Evolutionary conservation across 2,888 invertebrate species (phyloP).

Genomic region (Eupsilia transversa): DNA sequence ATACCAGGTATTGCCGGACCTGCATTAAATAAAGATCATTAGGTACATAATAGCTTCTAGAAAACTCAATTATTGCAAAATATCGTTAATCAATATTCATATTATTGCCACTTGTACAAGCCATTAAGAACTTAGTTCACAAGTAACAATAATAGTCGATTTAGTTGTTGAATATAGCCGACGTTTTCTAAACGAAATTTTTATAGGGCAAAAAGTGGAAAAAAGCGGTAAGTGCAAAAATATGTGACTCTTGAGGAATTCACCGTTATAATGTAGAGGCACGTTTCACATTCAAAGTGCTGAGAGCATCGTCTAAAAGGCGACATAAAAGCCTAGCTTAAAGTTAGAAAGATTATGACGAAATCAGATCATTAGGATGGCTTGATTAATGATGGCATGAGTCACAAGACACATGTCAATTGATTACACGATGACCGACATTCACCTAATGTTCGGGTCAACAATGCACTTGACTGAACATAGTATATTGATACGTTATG

Average conservation of each 20-base stretch:
- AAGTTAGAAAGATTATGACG: slow-evolving; percentile 29
- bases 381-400: slow-evolving; percentile 79
- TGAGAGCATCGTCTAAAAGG: not conserved
- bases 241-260: slow-evolving; percentile 8
- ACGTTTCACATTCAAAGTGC: slow-evolving; percentile 14
- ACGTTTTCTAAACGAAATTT: not conserved
- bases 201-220: slow-evolving; percentile 11
- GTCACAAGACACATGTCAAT: slow-evolving; percentile 84
- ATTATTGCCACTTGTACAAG: slow-evolving; percentile 18
- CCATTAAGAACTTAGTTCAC: slow-evolving; percentile 2
- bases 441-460: slow-evolving; percentile 65
- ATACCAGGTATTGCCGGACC: slow-evolving; percentile 21
- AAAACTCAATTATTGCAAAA: slow-evolving; percentile 28
- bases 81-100: slow-evolving; percentile 19
- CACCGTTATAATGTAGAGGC: slow-evolving; percentile 17
- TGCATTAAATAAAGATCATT: slow-evolving; percentile 41
- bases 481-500: slow-evolving; percentile 31
- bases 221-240: slow-evolving; percentile 19
- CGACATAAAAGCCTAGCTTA: not conserved
- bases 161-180: not conserved
- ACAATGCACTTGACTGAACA: slow-evolving; percentile 51
- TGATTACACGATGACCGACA: slow-evolving; percentile 75
- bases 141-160: not conserved
- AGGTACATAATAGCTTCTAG: slow-evolving; percentile 22
- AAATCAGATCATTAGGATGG: slow-evolving; percentile 53